Evolutionary conservation across 2,797 vertebrate genomes (phyloP).

Genomic region (Rhynchonycteris naso): DNA sequence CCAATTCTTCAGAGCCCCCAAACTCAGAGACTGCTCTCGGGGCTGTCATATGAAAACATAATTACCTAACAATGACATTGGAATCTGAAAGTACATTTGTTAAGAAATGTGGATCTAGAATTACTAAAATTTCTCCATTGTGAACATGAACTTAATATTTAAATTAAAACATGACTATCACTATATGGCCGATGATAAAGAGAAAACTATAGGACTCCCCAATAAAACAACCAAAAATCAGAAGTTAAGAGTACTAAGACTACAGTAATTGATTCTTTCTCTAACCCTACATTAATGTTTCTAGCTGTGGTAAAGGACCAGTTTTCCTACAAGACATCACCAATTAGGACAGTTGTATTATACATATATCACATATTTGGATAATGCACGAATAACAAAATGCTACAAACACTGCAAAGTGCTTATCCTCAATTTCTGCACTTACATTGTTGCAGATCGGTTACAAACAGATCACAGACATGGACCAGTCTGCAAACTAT

Average conservation of each 20-base stretch:
- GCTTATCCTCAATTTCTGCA: not conserved
- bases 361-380: not conserved
- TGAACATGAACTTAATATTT: constrained; percentile 28
- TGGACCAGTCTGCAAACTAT: not conserved
- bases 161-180: constrained; percentile 23
- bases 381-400: not conserved
- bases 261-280: not conserved
- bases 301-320: not conserved
- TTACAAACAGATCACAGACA: not conserved
- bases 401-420: not conserved
- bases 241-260: not conserved
- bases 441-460: not conserved
- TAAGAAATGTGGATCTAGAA: constrained; percentile 38
- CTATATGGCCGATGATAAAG: not conserved
- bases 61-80: constrained; percentile 26
- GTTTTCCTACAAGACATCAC: not conserved
- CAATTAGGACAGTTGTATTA: not conserved
- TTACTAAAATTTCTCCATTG: not conserved
- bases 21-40: not conserved
- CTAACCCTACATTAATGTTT: not conserved
- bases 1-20: not conserved
- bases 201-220: not conserved
- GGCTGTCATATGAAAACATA: constrained; percentile 52
- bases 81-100: constrained; percentile 13
- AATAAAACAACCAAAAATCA: not conserved